phyloP scores from a whole-genome alignment of 2,797 vertebrate genomes.

The Echeneis naucrates region DNA sequence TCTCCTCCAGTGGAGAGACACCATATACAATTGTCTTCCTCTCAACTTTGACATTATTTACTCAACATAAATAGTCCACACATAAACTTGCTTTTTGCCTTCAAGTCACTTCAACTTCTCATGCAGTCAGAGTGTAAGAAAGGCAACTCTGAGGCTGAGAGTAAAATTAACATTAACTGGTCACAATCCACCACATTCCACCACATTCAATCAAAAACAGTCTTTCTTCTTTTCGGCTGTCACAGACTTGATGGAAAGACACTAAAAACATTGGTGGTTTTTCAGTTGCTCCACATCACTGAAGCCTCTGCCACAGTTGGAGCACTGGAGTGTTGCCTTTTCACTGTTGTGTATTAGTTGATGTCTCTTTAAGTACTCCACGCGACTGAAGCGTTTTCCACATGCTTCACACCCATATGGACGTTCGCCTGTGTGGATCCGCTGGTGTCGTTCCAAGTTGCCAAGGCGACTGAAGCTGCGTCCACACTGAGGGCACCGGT shows the following conservation, averaged over 20 bases:
- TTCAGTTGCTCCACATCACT: constrained; percentile 83
- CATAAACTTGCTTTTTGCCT: constrained; percentile 3
- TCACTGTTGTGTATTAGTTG: constrained; percentile 86
- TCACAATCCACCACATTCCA: constrained; percentile 50
- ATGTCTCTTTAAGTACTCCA: constrained; percentile 88
- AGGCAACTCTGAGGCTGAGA: constrained; percentile 28
- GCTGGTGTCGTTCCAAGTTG: constrained; percentile 95
- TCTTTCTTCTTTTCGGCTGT: constrained; percentile 15
- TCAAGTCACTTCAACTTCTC: neutral
- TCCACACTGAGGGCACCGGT: constrained; percentile 93
- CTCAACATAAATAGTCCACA: constrained; percentile 19
- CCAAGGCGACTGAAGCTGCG: constrained; percentile 96
- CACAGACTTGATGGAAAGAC: neutral
- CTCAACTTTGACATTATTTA: constrained; percentile 19
- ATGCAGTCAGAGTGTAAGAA: constrained; percentile 7
- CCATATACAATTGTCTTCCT: constrained; percentile 31
- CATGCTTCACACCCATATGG: constrained; percentile 94
- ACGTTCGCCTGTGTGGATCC: constrained; percentile 92
- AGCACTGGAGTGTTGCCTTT: constrained; percentile 76
- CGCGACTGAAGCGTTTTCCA: constrained; percentile 92
- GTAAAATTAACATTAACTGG: constrained; percentile 26
- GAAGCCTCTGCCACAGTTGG: constrained; percentile 80
- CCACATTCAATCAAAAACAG: constrained; percentile 26
- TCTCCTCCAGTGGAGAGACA: constrained; percentile 37
- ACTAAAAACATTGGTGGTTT: constrained; percentile 82